Evolutionary conservation across 2,797 vertebrate genomes (phyloP).

Genomic region (Pygocentrus nattereri): DNA sequence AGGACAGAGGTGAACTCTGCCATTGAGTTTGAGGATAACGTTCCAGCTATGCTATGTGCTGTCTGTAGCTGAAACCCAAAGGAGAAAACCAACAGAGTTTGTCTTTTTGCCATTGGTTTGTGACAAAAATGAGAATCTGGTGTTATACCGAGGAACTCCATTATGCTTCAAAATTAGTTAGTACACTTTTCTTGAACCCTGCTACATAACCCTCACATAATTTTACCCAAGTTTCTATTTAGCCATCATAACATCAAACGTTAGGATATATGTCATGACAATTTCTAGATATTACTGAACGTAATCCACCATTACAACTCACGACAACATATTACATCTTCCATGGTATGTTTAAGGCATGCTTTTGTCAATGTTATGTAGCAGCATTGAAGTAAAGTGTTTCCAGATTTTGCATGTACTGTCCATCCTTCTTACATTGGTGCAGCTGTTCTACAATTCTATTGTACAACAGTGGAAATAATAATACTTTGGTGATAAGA

Average conservation of each 20-base stretch:
- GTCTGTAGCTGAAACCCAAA: constrained; percentile 21
- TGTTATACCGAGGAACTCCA: background rate
- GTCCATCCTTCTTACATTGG: background rate
- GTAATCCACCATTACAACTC: too few relatives aligned
- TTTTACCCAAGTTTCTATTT: too few relatives aligned
- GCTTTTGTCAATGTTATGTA: too few relatives aligned
- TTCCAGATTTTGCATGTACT: background rate
- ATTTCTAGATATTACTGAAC: too few relatives aligned
- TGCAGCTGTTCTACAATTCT: background rate
- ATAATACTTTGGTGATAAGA: constrained; percentile 2
- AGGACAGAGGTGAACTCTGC: constrained; percentile 19
- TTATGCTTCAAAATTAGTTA: background rate
- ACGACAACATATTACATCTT: too few relatives aligned
- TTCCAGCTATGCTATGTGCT: constrained; percentile 27
- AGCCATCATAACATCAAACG: too few relatives aligned
- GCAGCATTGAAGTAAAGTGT: too few relatives aligned
- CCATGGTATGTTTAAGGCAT: too few relatives aligned
- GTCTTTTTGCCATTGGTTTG: constrained; percentile 10
- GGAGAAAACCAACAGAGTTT: constrained; percentile 6
- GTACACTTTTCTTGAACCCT: too few relatives aligned
- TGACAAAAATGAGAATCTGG: constrained; percentile 5
- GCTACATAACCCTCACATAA: too few relatives aligned
- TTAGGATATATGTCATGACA: too few relatives aligned
- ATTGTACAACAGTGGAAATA: background rate
- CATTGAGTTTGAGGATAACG: background rate